Evolutionary conservation across 2,797 vertebrate genomes (phyloP), one percentile per base, ranked within the genome.

Genomic region (Eutrigla gurnardus): DNA sequence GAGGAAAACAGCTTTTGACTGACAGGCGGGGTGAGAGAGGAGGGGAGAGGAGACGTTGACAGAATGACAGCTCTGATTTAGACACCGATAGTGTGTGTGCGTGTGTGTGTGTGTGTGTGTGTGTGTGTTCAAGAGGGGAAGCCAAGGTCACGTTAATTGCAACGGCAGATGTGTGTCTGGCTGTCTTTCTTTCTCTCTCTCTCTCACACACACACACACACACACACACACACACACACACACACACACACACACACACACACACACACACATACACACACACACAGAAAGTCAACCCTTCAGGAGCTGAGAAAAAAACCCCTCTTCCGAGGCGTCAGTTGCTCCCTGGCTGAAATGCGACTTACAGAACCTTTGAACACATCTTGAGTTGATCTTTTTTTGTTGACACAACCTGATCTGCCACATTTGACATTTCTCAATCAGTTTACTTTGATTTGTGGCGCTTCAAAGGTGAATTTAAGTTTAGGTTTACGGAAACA

Each of bases 101-200:
- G 55, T 46, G 77, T 74, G 79, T 68, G 71, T 55, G 65, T 61
- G 32, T 35, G 73, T 61, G 63, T 58, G 55, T 37, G 52, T 53
- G 58, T 60, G 65, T 76, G 69, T 67, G 80, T 75, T 86, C 77
- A 77, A 92, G 88, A 89, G 92, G 88, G 84, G 84, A 92, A 90
- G 77, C 89, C 92, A 93, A 92, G 91, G 92, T 93, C 91, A 96
- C 89, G 93, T 91, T 91, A 96, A 89, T 97, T 97, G 91, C 75
- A 91, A 86, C 68, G 84, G 88, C 84, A 88, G 78, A 82, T 88
- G 80, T 89, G 91, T 88, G 86, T 89, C 65, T 84, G 66, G 65
- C 50, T 86, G 68, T 82, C 64, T 75, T 55, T 81, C 61, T 69
- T 25, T 57, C 53, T 36, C 47, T 54, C 61, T 45, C 40, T 50